These are phyloP conservation scores for Gallinago media DNA, from an alignment of 2,113 vertebrate species.

Conservation along the genomic window DNA sequence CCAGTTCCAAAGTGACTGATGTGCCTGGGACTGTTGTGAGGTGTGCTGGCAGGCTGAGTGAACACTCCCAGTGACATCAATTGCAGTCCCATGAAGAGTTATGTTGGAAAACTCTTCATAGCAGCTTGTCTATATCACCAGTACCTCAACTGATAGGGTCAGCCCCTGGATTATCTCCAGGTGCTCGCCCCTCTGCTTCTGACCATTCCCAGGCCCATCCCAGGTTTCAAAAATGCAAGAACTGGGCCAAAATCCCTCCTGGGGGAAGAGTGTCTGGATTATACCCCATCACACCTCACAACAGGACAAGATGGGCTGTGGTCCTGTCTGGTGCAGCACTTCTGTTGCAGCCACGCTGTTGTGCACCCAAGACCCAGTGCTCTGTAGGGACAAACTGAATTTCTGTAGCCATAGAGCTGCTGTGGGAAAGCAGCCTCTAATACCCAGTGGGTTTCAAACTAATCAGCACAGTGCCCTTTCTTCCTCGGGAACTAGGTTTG, in stretches of 20 bases:
- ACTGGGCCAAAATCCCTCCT: neutral
- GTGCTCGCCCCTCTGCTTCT: neutral
- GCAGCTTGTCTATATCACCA: rapidly evolving
- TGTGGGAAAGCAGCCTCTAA: neutral
- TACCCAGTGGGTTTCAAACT: neutral
- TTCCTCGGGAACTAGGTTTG: neutral
- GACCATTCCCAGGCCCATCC: neutral
- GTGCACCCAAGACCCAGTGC: rapidly evolving
- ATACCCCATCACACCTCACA: neutral
- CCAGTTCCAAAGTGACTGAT: neutral
- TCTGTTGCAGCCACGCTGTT: neutral
- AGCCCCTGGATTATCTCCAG: neutral
- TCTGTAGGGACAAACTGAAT: neutral
- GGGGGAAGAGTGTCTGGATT: neutral
- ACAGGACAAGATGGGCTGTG: neutral
- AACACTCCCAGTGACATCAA: rapidly evolving
- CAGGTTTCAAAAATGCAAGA: neutral
- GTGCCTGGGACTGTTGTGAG: rapidly evolving
- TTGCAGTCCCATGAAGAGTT: neutral
- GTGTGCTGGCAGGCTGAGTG: too few species aligned
- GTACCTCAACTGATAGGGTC: neutral
- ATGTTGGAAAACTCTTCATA: neutral
- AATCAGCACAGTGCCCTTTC: neutral
- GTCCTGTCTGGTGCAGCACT: neutral
- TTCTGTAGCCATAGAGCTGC: neutral